Percentiles rank a stretch among this genome's conserved stretches.
Conservation (phyloP, 2,888 invertebrate genomes). For the Drosophila testacea region DNA sequence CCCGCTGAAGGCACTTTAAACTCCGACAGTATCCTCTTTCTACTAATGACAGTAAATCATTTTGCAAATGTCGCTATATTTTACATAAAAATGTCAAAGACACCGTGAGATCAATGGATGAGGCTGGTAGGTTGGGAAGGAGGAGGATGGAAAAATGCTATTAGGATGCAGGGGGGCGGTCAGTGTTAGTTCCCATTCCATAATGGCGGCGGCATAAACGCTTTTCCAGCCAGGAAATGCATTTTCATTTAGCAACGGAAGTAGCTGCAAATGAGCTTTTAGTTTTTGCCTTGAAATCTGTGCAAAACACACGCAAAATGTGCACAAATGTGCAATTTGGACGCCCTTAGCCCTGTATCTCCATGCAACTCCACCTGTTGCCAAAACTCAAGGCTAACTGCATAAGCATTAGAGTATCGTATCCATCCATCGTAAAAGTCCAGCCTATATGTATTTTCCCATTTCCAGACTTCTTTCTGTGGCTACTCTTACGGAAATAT, state of each 20-base stretch:
- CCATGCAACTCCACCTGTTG: slow-evolving; percentile 36
- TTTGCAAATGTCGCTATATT: slow-evolving; percentile 78
- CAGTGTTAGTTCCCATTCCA: slow-evolving; percentile 18
- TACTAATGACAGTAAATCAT: slow-evolving; percentile 77
- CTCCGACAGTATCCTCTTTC: slow-evolving; percentile 22
- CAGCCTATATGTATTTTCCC: too few relatives aligned
- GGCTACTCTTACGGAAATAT: slow-evolving; percentile 66
- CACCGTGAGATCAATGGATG: slow-evolving; percentile 18
- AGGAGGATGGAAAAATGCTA: too few relatives aligned
- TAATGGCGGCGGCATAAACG: slow-evolving; percentile 57
- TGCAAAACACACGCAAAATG: neutral
- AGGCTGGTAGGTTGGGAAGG: neutral
- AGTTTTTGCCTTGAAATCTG: slow-evolving; percentile 73
- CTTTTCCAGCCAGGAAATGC: slow-evolving; percentile 83
- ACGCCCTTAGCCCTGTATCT: neutral
- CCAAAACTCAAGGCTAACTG: slow-evolving; percentile 16
- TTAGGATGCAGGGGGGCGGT: too few relatives aligned
- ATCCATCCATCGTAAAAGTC: too few relatives aligned
- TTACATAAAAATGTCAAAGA: slow-evolving; percentile 74
- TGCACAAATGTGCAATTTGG: slow-evolving; percentile 8
- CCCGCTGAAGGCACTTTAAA: neutral
- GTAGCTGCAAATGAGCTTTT: slow-evolving; percentile 84
- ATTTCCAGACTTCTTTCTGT: neutral
- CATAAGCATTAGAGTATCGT: slow-evolving; percentile 43
- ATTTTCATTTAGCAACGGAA: slow-evolving; percentile 84